phyloP scores from a whole-genome alignment of 2,888 invertebrate genomes.

The Sarcophaga caerulescens region DNA sequence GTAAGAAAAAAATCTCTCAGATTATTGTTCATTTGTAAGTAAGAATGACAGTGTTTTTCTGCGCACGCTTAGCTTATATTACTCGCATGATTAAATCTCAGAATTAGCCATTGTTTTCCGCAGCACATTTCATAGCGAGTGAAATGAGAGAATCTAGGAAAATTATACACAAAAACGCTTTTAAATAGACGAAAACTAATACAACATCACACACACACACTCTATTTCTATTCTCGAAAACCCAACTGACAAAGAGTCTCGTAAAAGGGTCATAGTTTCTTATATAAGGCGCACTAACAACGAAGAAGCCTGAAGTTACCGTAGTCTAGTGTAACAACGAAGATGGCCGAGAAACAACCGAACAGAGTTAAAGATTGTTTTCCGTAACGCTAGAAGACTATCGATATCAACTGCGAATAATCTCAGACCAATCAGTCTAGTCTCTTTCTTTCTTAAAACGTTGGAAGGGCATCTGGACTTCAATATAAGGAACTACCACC shows the following conservation, averaged over 20 bases:
- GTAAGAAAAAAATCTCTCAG: slow-evolving; percentile 17
- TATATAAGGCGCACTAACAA: no score
- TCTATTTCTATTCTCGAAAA: not conserved
- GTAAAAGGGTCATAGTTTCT: not conserved
- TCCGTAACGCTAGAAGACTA: no score
- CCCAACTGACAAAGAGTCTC: slow-evolving; percentile 1
- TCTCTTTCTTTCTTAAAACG: no score
- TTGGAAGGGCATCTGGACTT: no score
- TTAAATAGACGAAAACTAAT: slow-evolving; percentile 14
- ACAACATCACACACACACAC: not conserved
- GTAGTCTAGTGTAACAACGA: no score
- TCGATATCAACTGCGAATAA: no score
- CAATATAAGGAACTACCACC: no score
- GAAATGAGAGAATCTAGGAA: not conserved
- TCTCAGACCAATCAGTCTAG: no score
- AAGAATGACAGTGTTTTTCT: slow-evolving; percentile 47
- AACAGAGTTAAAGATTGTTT: accelerated
- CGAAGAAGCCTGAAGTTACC: no score
- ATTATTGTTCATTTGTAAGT: slow-evolving; percentile 28
- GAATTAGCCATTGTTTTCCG: slow-evolving; percentile 66
- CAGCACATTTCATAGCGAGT: slow-evolving; percentile 15
- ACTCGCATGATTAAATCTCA: slow-evolving; percentile 67
- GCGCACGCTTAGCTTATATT: slow-evolving; percentile 52
- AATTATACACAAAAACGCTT: slow-evolving; percentile 18
- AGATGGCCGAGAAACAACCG: no score